A percentile compares a stretch with the other conserved stretches of the same genome.
Conservation (phyloP, 2,888 invertebrate species). For the Calliphora vomitoria region DNA sequence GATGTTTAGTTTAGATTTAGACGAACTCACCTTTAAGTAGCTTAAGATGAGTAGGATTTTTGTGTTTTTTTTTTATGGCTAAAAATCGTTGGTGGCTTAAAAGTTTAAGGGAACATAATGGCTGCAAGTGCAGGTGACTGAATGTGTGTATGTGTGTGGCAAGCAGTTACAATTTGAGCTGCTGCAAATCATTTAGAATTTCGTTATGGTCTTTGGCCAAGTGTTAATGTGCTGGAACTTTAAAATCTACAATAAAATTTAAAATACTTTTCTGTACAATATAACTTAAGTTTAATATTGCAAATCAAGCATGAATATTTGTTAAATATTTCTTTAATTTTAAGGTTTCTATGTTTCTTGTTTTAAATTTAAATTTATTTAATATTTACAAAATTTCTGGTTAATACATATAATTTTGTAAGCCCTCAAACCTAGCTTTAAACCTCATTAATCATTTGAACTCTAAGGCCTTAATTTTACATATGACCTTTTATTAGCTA, state of each 20-base stretch:
- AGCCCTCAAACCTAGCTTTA: slow-evolving; percentile 49
- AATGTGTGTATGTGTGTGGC: neutral
- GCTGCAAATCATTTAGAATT: slow-evolving; percentile 76
- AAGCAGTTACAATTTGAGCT: slow-evolving; percentile 60
- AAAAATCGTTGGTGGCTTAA: slow-evolving; percentile 63
- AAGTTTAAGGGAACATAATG: slow-evolving; percentile 21
- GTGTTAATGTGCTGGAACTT: slow-evolving; percentile 70
- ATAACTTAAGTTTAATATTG: neutral
- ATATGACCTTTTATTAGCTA: slow-evolving; percentile 60
- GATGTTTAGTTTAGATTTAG: slow-evolving; percentile 63
- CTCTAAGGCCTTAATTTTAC: slow-evolving; percentile 60
- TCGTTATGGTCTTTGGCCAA: slow-evolving; percentile 74
- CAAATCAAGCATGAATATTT: slow-evolving; percentile 52
- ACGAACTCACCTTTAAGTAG: slow-evolving; percentile 64
- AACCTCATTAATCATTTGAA: slow-evolving; percentile 71
- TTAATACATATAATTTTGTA: slow-evolving; percentile 23
- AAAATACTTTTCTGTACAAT: slow-evolving; percentile 3
- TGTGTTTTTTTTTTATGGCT: slow-evolving; percentile 21
- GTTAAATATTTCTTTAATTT: slow-evolving; percentile 6
- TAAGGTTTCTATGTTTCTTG: neutral
- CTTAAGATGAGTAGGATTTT: slow-evolving; percentile 41
- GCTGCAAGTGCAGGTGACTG: neutral
- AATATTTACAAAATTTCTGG: slow-evolving; percentile 19
- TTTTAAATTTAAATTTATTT: neutral
- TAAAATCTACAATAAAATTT: slow-evolving; percentile 49